A percentile compares a stretch with the other conserved stretches of the same genome.
phyloP scores from a whole-genome alignment of 2,888 invertebrate species.

The Drosophila lacicola region DNA sequence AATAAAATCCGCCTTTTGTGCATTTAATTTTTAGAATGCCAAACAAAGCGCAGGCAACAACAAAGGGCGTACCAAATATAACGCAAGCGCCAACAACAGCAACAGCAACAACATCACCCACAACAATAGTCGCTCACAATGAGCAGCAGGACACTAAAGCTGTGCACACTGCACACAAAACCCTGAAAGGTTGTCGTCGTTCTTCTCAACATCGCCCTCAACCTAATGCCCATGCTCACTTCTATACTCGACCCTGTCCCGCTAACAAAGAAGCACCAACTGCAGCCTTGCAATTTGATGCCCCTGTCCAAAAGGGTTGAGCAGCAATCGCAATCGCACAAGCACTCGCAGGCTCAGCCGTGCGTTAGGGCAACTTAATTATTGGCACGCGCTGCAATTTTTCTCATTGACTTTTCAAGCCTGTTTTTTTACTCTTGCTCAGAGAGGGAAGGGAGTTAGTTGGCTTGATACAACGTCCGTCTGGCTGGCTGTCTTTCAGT shows the following conservation, averaged over 20 bases:
- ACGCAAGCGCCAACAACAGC: constrained; percentile 57
- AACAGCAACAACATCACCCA: constrained; percentile 63
- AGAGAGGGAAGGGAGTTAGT: not conserved
- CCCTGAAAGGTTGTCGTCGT: constrained; percentile 60
- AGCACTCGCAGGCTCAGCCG: constrained; percentile 10
- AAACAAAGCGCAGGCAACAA: constrained; percentile 79
- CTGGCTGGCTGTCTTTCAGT: not conserved
- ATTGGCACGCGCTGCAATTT: constrained; percentile 83
- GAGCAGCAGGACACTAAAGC: constrained; percentile 68
- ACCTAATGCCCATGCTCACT: not conserved
- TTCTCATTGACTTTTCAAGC: constrained; percentile 67
- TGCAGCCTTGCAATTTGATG: constrained; percentile 79
- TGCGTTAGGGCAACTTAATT: constrained; percentile 76
- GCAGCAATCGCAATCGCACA: constrained; percentile 8
- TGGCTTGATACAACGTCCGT: not conserved
- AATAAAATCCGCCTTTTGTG: constrained; percentile 82
- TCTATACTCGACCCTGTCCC: constrained; percentile 2
- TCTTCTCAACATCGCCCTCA: constrained; percentile 24
- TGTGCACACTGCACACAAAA: constrained; percentile 54
- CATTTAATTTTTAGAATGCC: constrained; percentile 80
- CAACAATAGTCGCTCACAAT: constrained; percentile 72
- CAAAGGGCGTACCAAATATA: constrained; percentile 75
- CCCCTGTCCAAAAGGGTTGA: constrained; percentile 60
- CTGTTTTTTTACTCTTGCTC: constrained; percentile 6
- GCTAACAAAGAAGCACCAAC: constrained; percentile 76